phyloP scores from a whole-genome alignment of 2,888 invertebrate genomes.

The Lithosia quadra region DNA sequence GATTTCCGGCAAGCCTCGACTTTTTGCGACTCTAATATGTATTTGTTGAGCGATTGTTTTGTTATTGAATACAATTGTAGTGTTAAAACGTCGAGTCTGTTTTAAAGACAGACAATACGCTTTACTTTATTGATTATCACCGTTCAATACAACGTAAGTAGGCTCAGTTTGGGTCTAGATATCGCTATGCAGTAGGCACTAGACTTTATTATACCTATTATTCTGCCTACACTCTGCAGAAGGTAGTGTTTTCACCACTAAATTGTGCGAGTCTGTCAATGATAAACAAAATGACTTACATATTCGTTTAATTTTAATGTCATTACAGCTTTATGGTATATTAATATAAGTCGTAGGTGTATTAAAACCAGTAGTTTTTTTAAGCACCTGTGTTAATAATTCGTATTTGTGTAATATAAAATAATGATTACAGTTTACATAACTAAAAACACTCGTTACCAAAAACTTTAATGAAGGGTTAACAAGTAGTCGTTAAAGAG shows the following conservation, averaged over 20 bases:
- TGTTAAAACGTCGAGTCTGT: not conserved
- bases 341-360: not conserved
- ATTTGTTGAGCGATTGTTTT: conserved; percentile 25
- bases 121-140: not conserved
- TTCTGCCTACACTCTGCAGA: not conserved
- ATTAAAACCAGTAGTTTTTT: too few relatives aligned
- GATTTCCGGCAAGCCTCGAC: conserved; percentile 23
- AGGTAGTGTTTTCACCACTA: not conserved
- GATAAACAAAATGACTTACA: not conserved
- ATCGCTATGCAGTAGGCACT: not conserved
- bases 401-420: not conserved
- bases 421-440: too few relatives aligned
- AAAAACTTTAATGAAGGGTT: too few relatives aligned
- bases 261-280: not conserved
- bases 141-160: not conserved
- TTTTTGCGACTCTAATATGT: conserved; percentile 37
- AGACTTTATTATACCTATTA: not conserved
- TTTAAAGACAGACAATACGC: not conserved
- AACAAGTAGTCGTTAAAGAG: not conserved
- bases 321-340: too few relatives aligned
- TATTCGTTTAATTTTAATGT: too few relatives aligned
- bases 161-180: not conserved
- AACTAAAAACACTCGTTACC: too few relatives aligned
- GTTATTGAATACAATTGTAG: not conserved
- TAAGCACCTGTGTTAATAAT: not conserved